Conservation (phyloP, 2,797 vertebrate species). For the Pseudochaenichthys georgianus region DNA sequence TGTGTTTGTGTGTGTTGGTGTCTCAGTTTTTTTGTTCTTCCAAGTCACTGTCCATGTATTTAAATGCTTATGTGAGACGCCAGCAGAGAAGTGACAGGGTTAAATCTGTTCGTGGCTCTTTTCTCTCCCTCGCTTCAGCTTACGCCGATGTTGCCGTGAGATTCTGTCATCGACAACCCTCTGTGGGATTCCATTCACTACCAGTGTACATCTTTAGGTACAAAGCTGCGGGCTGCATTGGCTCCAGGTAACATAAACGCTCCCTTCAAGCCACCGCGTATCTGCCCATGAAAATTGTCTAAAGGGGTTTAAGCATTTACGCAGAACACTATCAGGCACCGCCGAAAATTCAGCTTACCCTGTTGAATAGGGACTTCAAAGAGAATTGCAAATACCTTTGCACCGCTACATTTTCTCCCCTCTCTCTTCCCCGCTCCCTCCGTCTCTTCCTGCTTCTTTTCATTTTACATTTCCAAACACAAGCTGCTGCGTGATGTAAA, state of each 20-base stretch:
- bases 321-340: slow-evolving; percentile 96
- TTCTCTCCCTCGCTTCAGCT: slow-evolving; percentile 43
- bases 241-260: slow-evolving; percentile 95
- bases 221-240: slow-evolving; percentile 87
- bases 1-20: too few species aligned
- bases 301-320: slow-evolving; percentile 99
- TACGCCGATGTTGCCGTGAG: slow-evolving; percentile 88
- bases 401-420: slow-evolving; percentile 84
- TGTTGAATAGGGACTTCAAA: slow-evolving; percentile 98
- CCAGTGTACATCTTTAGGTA: slow-evolving; percentile 93
- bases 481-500: slow-evolving; percentile 79
- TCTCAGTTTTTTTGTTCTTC: slow-evolving; percentile 33
- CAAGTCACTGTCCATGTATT: slow-evolving; percentile 29
- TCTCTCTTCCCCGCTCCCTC: slow-evolving; percentile 42
- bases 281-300: slow-evolving; percentile 98
- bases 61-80: slow-evolving; percentile 20
- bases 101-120: slow-evolving; percentile 69
- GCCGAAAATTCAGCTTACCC: slow-evolving; percentile 98
- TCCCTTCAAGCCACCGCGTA: slow-evolving; percentile 92
- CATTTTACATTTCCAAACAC: slow-evolving; percentile 83
- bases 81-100: slow-evolving; percentile 69
- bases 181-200: slow-evolving; percentile 94
- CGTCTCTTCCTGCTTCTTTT: slow-evolving; percentile 73
- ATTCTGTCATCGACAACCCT: slow-evolving; percentile 95
- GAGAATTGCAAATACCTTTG: slow-evolving; percentile 95